Evolutionary conservation across 2,888 invertebrate genomes (phyloP).

Genomic region (Heliconius charithonia): DNA sequence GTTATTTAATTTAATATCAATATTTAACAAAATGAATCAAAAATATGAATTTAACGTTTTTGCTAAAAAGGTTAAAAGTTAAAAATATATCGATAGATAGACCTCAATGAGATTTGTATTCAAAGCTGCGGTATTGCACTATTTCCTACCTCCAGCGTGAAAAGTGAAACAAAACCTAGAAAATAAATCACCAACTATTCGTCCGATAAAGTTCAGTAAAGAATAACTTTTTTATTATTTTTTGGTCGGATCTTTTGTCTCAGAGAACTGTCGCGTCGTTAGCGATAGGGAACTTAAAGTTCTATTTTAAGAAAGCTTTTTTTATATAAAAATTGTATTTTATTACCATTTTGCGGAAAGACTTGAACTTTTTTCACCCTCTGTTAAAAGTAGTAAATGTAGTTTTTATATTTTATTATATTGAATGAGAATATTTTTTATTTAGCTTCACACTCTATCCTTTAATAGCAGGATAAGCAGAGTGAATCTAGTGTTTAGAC

Average conservation of each 20-base stretch:
- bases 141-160: not conserved
- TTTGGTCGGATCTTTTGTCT: slow-evolving; percentile 17
- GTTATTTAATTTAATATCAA: no score
- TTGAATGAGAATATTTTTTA: not conserved
- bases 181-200: slow-evolving; percentile 25
- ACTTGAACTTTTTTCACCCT: not conserved
- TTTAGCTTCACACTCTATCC: not conserved
- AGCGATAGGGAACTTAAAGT: slow-evolving; percentile 21
- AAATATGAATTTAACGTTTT: no score
- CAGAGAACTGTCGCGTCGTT: slow-evolving; percentile 20
- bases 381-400: not conserved
- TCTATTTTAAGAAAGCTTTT: slow-evolving; percentile 6
- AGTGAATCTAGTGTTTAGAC: not conserved
- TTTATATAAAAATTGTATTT: not conserved
- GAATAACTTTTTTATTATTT: slow-evolving; percentile 25
- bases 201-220: slow-evolving; percentile 19
- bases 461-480: not conserved
- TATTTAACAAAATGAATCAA: no score
- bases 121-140: not conserved
- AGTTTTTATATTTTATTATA: not conserved
- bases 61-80: not conserved
- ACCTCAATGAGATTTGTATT: slow-evolving; percentile 2
- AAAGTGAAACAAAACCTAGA: slow-evolving; percentile 24
- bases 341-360: slow-evolving; percentile 9
- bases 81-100: not conserved